Evolutionary conservation across 2,797 vertebrate species (phyloP).

Genomic region (Pelobates cultripes): DNA sequence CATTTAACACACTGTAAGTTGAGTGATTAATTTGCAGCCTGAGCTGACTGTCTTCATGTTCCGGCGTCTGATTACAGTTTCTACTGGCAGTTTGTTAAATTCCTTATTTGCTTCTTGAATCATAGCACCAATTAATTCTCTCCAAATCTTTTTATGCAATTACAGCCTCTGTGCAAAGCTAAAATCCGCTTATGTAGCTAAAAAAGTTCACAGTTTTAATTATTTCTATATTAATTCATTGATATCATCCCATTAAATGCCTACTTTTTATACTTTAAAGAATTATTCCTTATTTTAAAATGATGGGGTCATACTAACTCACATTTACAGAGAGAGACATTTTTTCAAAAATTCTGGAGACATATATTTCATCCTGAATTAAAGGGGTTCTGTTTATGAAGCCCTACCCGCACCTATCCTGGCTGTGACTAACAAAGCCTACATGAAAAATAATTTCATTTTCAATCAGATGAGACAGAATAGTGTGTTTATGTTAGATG

Average conservation of each 20-base stretch:
- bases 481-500: too few relatives aligned
- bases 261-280: not conserved
- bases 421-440: too few relatives aligned
- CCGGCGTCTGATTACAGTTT: constrained; percentile 37
- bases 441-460: too few relatives aligned
- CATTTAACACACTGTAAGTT: constrained; percentile 12
- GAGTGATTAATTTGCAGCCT: constrained; percentile 23
- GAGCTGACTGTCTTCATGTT: constrained; percentile 27
- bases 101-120: constrained; percentile 44
- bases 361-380: too few relatives aligned
- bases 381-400: too few relatives aligned
- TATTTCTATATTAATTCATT: constrained; percentile 15
- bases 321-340: not conserved
- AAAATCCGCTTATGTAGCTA: constrained; percentile 41
- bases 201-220: constrained; percentile 32
- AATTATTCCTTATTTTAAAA: not conserved
- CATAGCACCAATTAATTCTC: constrained; percentile 50
- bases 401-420: too few relatives aligned
- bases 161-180: constrained; percentile 42
- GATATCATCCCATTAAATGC: constrained; percentile 6
- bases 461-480: too few relatives aligned
- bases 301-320: not conserved
- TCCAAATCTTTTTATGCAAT: constrained; percentile 52
- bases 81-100: constrained; percentile 28
- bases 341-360: too few relatives aligned